A percentile compares a stretch with the other conserved stretches of the same genome.
phyloP scores from a whole-genome alignment of 2,797 vertebrate genomes.

The Remorina albescens region DNA sequence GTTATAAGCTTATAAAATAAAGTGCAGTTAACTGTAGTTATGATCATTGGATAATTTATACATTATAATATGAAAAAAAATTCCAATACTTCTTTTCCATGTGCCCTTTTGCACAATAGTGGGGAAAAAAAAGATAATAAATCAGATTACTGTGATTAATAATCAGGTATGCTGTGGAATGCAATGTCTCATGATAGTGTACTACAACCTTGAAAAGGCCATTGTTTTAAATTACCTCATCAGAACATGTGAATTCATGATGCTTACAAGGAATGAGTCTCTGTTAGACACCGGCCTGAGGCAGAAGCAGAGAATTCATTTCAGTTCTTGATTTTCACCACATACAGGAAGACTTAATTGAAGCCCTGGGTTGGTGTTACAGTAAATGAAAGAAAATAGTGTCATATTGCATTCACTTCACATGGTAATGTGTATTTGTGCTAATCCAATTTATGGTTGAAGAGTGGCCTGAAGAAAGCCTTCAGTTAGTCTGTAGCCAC shows the following conservation, averaged over 20 bases:
- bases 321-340: slow-evolving; percentile 55
- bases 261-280: slow-evolving; percentile 62
- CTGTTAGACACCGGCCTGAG: slow-evolving; percentile 58
- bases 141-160: slow-evolving; percentile 34
- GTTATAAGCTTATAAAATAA: not conserved
- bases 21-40: not conserved
- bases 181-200: slow-evolving; percentile 11
- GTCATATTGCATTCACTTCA: slow-evolving; percentile 54
- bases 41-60: not conserved
- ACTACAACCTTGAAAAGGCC: slow-evolving; percentile 38
- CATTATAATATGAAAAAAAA: not conserved
- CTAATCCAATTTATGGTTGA: slow-evolving; percentile 62
- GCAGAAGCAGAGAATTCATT: slow-evolving; percentile 64
- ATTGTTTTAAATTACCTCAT: slow-evolving; percentile 61
- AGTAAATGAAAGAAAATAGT: slow-evolving; percentile 60
- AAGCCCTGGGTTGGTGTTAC: slow-evolving; percentile 60
- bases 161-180: slow-evolving; percentile 26
- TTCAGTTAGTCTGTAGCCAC: slow-evolving; percentile 35
- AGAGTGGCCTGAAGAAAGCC: slow-evolving; percentile 45
- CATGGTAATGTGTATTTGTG: slow-evolving; percentile 52
- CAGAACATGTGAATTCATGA: slow-evolving; percentile 63
- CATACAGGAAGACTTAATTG: slow-evolving; percentile 60
- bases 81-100: not conserved
- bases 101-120: slow-evolving; percentile 1
- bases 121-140: slow-evolving; percentile 12